Evolutionary conservation across 2,113 vertebrate genomes (phyloP).

Genomic region (Chloropsis cyanopogon): DNA sequence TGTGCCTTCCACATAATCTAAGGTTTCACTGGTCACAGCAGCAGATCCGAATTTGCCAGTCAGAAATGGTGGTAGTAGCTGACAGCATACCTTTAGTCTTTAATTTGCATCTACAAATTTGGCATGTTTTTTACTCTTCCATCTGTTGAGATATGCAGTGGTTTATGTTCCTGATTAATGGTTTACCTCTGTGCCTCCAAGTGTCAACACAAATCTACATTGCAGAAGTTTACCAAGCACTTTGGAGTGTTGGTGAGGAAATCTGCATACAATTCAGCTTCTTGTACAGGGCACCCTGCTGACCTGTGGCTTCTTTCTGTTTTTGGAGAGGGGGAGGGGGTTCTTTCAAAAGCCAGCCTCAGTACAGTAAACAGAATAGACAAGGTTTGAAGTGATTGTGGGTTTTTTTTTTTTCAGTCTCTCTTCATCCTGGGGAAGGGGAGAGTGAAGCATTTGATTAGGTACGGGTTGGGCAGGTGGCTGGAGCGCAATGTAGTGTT

Average conservation of each 20-base stretch:
- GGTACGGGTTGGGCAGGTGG: not conserved
- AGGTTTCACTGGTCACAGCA: not conserved
- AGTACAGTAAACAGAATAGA: not conserved
- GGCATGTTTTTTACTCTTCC: not conserved
- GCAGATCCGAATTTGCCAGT: not conserved
- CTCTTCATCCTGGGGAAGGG: not conserved
- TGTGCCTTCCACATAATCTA: not conserved
- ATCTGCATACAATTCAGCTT: not conserved
- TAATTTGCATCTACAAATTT: not conserved
- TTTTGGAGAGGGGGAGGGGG: not conserved
- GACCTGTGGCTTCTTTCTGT: constrained; percentile 2
- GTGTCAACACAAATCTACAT: constrained; percentile 19
- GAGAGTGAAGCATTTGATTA: not conserved
- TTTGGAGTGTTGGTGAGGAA: constrained; percentile 28
- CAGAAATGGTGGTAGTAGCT: not conserved
- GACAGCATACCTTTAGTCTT: not conserved
- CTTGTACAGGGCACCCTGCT: not conserved
- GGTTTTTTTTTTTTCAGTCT: not conserved
- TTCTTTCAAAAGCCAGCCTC: not conserved
- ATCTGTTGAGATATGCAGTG: not conserved
- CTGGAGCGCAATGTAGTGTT: not conserved
- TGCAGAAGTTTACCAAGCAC: constrained; percentile 9
- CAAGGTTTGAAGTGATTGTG: not conserved
- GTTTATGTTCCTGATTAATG: constrained; percentile 35
- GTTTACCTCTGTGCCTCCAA: constrained; percentile 46